A percentile compares a stretch with the other conserved stretches of the same genome.
Conservation (phyloP, 2,888 invertebrate genomes). For the Drosophila buzzatii region DNA sequence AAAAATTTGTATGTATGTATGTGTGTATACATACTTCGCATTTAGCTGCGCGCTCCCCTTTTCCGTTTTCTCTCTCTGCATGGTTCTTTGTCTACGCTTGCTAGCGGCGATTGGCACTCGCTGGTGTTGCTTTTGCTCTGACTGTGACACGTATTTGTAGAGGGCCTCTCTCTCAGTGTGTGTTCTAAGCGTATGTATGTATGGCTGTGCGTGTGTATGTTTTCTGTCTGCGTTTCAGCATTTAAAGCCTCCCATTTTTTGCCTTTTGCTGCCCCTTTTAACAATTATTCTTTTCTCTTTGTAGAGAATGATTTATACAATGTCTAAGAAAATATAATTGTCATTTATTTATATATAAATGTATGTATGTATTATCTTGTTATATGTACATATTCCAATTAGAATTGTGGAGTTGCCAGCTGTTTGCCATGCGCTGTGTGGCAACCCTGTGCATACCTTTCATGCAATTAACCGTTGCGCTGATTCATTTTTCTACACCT, state of each 20-base stretch:
- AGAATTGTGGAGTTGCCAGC: constrained; percentile 50
- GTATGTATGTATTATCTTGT: not conserved
- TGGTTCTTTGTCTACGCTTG: constrained; percentile 66
- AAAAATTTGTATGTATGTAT: constrained; percentile 46
- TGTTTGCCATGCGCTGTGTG: constrained; percentile 41
- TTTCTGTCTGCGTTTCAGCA: constrained; percentile 31
- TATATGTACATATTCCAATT: constrained; percentile 39
- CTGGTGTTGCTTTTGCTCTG: constrained; percentile 55
- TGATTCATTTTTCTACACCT: constrained; percentile 59
- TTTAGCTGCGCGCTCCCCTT: constrained; percentile 52
- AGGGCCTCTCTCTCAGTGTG: constrained; percentile 9
- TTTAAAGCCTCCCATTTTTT: constrained; percentile 30
- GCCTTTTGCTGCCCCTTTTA: constrained; percentile 19
- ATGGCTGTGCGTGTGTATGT: constrained; percentile 21
- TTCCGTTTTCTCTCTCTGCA: constrained; percentile 48
- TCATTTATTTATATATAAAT: not conserved
- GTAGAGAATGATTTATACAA: not conserved
- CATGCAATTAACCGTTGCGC: constrained; percentile 48
- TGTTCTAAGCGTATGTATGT: constrained; percentile 16
- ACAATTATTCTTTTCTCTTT: constrained; percentile 3
- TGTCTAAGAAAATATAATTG: constrained; percentile 12
- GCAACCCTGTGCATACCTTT: constrained; percentile 46
- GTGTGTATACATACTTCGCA: constrained; percentile 57
- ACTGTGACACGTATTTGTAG: constrained; percentile 71
- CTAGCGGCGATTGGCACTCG: constrained; percentile 64